Evolutionary conservation across 2,888 invertebrate genomes (phyloP), one percentile per base, ranked within the genome.

Genomic region (Ichneumoninae sp.): DNA sequence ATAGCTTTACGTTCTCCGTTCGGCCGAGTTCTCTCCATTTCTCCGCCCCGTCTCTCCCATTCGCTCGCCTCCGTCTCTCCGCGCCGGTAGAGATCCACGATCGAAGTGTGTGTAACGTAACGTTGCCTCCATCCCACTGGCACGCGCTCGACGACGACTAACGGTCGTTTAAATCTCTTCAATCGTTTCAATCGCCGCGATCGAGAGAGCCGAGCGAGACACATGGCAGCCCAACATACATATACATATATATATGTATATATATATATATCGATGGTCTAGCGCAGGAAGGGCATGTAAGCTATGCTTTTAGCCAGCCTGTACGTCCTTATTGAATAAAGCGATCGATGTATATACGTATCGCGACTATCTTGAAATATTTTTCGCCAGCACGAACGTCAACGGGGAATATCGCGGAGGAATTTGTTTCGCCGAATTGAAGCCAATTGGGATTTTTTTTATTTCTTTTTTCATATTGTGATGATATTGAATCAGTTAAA

Each of bases 121-220:
- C 68, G 26, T 16, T 26, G 22, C 33, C 47, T 60, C 65, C 19
- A 65, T 70, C 65, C 36, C 69, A 57, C 79, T 50, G 65, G 63
- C 52, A 65, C 75, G 79, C 78, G 75, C 83, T 74, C 74, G 22
- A 22, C 65, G 33, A 57, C 54, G 70, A 76, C 70, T 81, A 73
- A 73, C 81, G 77, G 73, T 84, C 84, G 63, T 84, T 84, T 81
- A 78, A 84, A 81, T 71, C 77, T 68, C 81, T 73, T 75, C 69
- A 79, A 83, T 83, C 79, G 79, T 80, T 83, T 75, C 79, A 80
- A 83, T 83, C 79, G 83, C 44, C 68, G 36, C 69, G 78, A 71
- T 26, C 78, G 77, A 77, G 70, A 77, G 50, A 68, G 16, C 50
- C 71, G 13, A 69, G 22, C 69, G 69, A 69, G 44, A 50, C 69